Evolutionary conservation across 2,888 invertebrate genomes (phyloP).

Genomic region (Coenonympha arcania): DNA sequence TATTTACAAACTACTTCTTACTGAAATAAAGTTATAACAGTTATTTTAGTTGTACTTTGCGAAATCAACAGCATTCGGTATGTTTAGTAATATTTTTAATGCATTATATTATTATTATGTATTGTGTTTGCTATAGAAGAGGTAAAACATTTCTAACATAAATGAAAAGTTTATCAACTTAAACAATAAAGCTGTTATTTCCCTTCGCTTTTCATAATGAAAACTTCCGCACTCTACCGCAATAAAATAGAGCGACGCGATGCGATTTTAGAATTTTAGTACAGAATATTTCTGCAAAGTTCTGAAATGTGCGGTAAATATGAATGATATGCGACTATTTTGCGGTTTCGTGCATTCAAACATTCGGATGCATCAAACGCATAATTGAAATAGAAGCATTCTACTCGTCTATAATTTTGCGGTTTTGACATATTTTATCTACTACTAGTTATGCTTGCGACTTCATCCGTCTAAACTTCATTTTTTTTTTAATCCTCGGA

Average conservation of each 20-base stretch:
- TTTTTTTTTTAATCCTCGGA: too few species aligned
- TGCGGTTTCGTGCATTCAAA: slow-evolving; percentile 7
- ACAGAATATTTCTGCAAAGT: slow-evolving; percentile 1
- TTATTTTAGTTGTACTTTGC: too few species aligned
- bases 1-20: too few species aligned
- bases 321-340: slow-evolving; percentile 7
- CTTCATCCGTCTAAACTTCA: too few species aligned
- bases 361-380: neutral
- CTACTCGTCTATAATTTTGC: too few species aligned
- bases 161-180: neutral
- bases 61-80: too few species aligned
- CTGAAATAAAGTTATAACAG: too few species aligned
- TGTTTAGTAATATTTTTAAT: too few species aligned
- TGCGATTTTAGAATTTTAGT: slow-evolving; percentile 8
- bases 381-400: slow-evolving; percentile 2
- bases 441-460: too few species aligned
- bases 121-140: too few species aligned
- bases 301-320: slow-evolving; percentile 9
- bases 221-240: slow-evolving; percentile 4
- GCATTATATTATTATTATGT: too few species aligned
- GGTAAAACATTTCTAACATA: neutral
- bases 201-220: neutral
- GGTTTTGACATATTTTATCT: too few species aligned
- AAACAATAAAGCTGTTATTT: neutral
- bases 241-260: slow-evolving; percentile 7